Base-by-base conservation (phyloP, 2,888 invertebrate genomes). In the Liposcelis brunnea region DNA sequence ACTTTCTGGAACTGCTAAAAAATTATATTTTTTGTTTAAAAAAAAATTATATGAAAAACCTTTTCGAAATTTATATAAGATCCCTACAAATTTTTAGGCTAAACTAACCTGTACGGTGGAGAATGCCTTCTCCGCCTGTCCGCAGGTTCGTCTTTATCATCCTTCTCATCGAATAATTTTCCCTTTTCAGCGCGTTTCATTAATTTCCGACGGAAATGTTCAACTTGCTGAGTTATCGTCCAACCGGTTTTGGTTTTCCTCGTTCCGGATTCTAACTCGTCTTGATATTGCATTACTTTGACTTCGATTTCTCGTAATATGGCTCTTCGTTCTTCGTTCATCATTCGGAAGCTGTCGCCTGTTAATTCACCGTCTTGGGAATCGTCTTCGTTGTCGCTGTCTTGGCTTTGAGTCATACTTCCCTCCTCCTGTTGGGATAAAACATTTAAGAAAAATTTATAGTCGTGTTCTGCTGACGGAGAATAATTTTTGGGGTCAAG, bases 261-360 rank as follows among this genome's bases (percentile, higher is more conserved):
- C 55, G 76, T 72, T 1, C 93, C 93, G 2, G 80, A 79, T 66
- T 95, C 95, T 54, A 95, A 63, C 62, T 94, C 94, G 68, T 95
- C 95, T 63, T 91, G 90, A 69, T 91, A 95, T 61, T 87, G 85
- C 67, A 95, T 74, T 44, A 89, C 86, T 67, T 90, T 89, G 53
- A 94, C 77, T 68, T 97, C 97, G 55, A 98, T 86, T 62, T 95
- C 94, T 18, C 95, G 72, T 47, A 89, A 63, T 56, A 78, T 76
- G 52, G 71, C 74, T 38, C 87, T 75, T 54, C 79, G 72, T 57
- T 81, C 77, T 58, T 78, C 79, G 46, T 70, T 72, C 53, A 69
- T 71, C 8, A 26, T 26, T 11, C 40, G 15, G 11, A 16, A 16
- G 10, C 10, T 35, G 16, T 40, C 40, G 4, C 40, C 40, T 3